A percentile compares a stretch with the other conserved stretches of the same genome.
These are phyloP conservation scores for Melanostoma mellinum DNA, from an alignment of 2,888 invertebrate genomes.

Conservation along the genomic window DNA sequence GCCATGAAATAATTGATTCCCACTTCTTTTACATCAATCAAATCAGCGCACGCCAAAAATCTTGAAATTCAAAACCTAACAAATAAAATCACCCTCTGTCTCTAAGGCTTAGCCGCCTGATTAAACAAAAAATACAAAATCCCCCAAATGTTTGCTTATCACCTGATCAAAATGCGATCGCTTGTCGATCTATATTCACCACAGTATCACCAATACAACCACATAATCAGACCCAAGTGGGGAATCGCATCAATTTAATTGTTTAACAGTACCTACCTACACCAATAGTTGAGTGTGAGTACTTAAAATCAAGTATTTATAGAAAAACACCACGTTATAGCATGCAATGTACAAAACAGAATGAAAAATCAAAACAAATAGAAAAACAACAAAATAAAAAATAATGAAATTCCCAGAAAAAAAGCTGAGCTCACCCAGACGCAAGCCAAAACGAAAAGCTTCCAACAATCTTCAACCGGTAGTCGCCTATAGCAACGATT, in stretches of 20 bases:
- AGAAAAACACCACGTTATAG: slow-evolving; percentile 8
- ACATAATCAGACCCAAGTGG: slow-evolving; percentile 1
- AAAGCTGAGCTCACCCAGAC: slow-evolving; percentile 45
- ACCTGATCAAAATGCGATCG: slow-evolving; percentile 17
- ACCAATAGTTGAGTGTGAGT: not conserved
- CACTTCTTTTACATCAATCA: slow-evolving; percentile 18
- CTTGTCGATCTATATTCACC: slow-evolving; percentile 1
- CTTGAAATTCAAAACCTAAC: not conserved
- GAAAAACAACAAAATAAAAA: slow-evolving; percentile 16
- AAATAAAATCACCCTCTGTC: not conserved
- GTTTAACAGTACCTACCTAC: not conserved
- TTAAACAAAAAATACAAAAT: slow-evolving; percentile 6
- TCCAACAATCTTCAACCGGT: slow-evolving; percentile 17
- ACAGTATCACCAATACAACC: not conserved
- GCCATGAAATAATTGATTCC: slow-evolving; percentile 28
- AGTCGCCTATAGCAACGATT: slow-evolving; percentile 8
- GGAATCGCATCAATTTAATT: not conserved
- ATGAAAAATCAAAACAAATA: slow-evolving; percentile 38
- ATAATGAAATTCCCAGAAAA: slow-evolving; percentile 31
- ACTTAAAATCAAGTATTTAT: slow-evolving; percentile 1
- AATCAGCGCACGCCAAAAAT: not conserved
- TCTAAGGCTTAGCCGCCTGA: not conserved
- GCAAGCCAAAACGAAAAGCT: slow-evolving; percentile 52
- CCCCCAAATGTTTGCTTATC: slow-evolving; percentile 26
- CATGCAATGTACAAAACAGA: slow-evolving; percentile 23